A percentile compares a stretch with the other conserved stretches of the same genome.
Evolutionary conservation across 2,888 invertebrate species (phyloP).

Genomic region (Polia nebulosa): DNA sequence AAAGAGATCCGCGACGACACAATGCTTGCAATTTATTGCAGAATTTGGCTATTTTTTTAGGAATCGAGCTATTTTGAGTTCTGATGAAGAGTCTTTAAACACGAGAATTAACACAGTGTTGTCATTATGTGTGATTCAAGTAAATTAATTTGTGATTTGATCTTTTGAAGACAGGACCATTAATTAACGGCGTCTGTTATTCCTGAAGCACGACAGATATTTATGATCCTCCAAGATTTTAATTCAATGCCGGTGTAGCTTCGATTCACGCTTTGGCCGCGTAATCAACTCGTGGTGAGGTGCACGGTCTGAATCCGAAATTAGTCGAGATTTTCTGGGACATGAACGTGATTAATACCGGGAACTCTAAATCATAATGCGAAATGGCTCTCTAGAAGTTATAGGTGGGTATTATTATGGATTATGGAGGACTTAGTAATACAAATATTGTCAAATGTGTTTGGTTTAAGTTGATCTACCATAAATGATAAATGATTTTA

Average conservation of each 20-base stretch:
- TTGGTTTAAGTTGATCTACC: background rate
- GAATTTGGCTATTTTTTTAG: too few relatives aligned
- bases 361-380: slow-evolving; percentile 27
- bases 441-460: background rate
- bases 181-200: background rate
- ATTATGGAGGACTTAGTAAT: background rate
- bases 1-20: too few relatives aligned
- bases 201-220: slow-evolving; percentile 15
- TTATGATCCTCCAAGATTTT: slow-evolving; percentile 14
- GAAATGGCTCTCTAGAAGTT: slow-evolving; percentile 20
- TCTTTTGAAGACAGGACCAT: too few relatives aligned
- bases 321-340: slow-evolving; percentile 24
- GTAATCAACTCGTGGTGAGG: slow-evolving; percentile 33
- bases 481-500: too few relatives aligned
- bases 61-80: too few relatives aligned
- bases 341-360: slow-evolving; percentile 28
- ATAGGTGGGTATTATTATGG: background rate
- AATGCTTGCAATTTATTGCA: too few relatives aligned
- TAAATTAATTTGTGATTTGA: too few relatives aligned
- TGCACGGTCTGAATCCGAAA: slow-evolving; percentile 37
- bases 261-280: slow-evolving; percentile 30
- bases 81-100: too few relatives aligned
- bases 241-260: slow-evolving; percentile 39
- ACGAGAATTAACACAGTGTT: too few relatives aligned
- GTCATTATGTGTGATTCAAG: background rate